These are phyloP conservation scores for Cydia splendana DNA, from an alignment of 1,140 invertebrate genomes.

Conservation along the genomic window DNA sequence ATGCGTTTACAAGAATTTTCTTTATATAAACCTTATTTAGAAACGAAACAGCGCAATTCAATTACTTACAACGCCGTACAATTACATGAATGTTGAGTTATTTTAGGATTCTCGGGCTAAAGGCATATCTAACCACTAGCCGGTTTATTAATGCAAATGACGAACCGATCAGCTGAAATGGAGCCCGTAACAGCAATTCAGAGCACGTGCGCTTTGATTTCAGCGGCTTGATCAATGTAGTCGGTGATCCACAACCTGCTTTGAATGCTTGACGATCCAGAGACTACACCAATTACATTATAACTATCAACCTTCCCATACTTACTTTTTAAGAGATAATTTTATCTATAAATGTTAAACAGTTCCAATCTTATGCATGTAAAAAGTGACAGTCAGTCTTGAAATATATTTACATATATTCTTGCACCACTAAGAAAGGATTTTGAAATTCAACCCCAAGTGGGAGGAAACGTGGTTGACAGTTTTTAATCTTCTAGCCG, in stretches of 20 bases:
- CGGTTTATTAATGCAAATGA: slow-evolving; percentile 48
- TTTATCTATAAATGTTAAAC: too few relatives aligned
- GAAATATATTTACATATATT: too few relatives aligned
- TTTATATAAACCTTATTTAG: background rate
- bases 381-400: too few relatives aligned
- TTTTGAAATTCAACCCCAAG: too few relatives aligned
- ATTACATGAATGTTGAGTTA: background rate
- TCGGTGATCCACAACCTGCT: slow-evolving; percentile 39
- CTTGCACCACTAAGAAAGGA: too few relatives aligned
- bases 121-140: background rate
- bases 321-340: too few relatives aligned
- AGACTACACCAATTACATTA: background rate
- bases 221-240: slow-evolving; percentile 52
- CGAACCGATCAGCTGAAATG: slow-evolving; percentile 42
- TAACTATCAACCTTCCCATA: background rate
- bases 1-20: background rate
- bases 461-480: too few relatives aligned
- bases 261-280: slow-evolving; percentile 45
- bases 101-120: background rate
- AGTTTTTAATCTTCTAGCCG: too few relatives aligned
- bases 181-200: slow-evolving; percentile 41
- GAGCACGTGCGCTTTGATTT: slow-evolving; percentile 59
- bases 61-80: background rate
- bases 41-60: slow-evolving; percentile 20
- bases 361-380: too few relatives aligned